Percentiles rank a stretch among this genome's conserved stretches.
Evolutionary conservation across 30 jellyfish, hydroid and myxozoan species (phyloP).

Genomic region (Sanderia malayensis): DNA sequence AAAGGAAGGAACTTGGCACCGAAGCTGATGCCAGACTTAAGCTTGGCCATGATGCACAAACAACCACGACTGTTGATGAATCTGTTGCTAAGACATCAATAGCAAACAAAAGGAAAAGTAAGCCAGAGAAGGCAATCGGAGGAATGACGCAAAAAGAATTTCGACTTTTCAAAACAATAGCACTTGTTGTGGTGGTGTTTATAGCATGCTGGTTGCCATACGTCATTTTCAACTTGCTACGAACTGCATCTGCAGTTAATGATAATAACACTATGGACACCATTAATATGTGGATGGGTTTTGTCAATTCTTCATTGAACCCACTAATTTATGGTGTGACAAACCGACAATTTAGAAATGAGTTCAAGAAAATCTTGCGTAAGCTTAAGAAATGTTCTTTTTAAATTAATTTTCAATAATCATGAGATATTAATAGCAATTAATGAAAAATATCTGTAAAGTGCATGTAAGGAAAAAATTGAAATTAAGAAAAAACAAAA

Average conservation of each 20-base stretch:
- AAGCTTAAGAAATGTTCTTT: too few relatives aligned
- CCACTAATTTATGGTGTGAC: slow-evolving; percentile 79
- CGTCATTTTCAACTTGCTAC: slow-evolving; percentile 42
- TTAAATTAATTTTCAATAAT: too few relatives aligned
- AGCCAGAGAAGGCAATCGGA: neutral
- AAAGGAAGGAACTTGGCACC: neutral
- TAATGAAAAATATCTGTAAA: too few relatives aligned
- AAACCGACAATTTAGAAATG: slow-evolving; percentile 66
- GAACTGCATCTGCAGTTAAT: slow-evolving; percentile 19
- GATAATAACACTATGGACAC: slow-evolving; percentile 58
- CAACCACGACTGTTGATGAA: neutral
- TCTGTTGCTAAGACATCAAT: too few relatives aligned
- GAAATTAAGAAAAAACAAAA: too few relatives aligned
- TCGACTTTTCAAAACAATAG: slow-evolving; percentile 48
- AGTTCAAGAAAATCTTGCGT: slow-evolving; percentile 25
- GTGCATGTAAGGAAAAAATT: too few relatives aligned
- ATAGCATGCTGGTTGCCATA: slow-evolving; percentile 82
- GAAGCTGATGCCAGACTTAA: neutral
- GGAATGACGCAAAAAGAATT: slow-evolving; percentile 15
- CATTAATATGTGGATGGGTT: slow-evolving; percentile 89
- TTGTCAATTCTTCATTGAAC: slow-evolving; percentile 71
- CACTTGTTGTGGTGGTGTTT: slow-evolving; percentile 56
- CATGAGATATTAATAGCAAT: too few relatives aligned
- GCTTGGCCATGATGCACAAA: neutral
- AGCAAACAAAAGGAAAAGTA: neutral